Base-by-base conservation (phyloP, 2,797 vertebrate species). In the Enteromius fasciolatus region DNA sequence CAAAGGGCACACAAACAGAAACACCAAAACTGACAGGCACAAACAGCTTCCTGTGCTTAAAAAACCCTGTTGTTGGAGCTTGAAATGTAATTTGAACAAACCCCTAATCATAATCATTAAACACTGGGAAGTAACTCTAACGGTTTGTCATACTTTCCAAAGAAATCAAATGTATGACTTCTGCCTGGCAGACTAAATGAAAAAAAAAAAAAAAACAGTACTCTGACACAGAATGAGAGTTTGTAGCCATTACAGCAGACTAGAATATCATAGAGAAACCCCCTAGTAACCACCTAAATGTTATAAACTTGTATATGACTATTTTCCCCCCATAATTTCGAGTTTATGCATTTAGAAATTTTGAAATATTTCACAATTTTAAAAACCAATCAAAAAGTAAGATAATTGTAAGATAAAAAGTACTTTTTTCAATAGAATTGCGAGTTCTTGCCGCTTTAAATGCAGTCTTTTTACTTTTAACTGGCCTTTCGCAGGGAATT, bases 1-100 rank as follows among this genome's bases (percentile, higher is more conserved):
- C 83, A 48, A 66, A 70, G 63, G 48, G 50, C 25, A 82, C 76
- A 70, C 63, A 82, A 76, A 61, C 76, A 63, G 31, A 33, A 9
- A 36, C 54, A 70, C 36, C 78, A 76, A 75, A 41, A 79, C 69
- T 75, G 25, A 75, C 31, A 17, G 1, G 31, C 44, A 69, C 66
- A 66, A 5, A 68, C 54, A 61, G 66, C 74, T 69, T 83, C 81
- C 74, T 59, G 44, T 36, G 52, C 50, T 84, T 57, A 17, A 76
- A 75, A 54, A 76, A 44, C 41, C 57, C 33, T 7, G 0, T 14
- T 75, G 31, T 4, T 68, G 46, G n/a, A 50, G 48, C 31, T 20
- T 44, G 1, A 50, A 50, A n/a, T 36, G 14, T 6, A 28, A 44
- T 50, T 50, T 20, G 17, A 73, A 52, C 17, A 33, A 73, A 31